Evolutionary conservation across 92 coral and sea anemone species (phyloP), one percentile per base, ranked within the genome.

Genomic region (Parazoanthus swiftii): DNA sequence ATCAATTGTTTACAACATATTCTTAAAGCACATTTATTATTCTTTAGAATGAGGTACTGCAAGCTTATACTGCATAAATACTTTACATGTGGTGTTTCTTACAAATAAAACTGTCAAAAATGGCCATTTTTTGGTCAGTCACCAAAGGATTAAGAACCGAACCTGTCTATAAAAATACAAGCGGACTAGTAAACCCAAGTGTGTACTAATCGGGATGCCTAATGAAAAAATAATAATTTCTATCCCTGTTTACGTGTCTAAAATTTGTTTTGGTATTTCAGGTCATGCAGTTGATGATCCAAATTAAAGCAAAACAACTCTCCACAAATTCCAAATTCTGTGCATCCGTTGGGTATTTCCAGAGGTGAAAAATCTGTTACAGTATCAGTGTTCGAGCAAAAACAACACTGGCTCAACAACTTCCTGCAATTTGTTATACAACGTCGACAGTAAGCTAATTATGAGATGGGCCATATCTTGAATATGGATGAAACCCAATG

Each of bases 391-490:
- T 79, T 50, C 66, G 72, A 23, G 75, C 54, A 2, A 89, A 89
- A 11, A 89, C 88, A 67, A 89, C 85, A 29, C 91, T 89, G 0
- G 80, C 91, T 77, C 91, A 85, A 88, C 51, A 81, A 78, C 43
- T 89, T 71, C 89, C 92, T 44, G 81, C 86, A 25, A 50, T 88
- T 81, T 56, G 29, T 88, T 75, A 58, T 88, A 51, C 80, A 67
- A 72, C 33, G 33, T 29, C 33, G 33, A 29, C 33, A 29, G 33
- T 29, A 29, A 29, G 33, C 33, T 29, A 29, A 29, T 29, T 29
- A 29, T 29, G 33, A 29, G 33, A 29, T 29, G 33, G 33, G 33
- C 0, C 33, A 29, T 29, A 29, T 29, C 33, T 29, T 29, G 33
- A 29, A 29, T 29, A 29, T 29, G 33, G 33, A 29, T 29, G 33